A percentile compares a stretch with the other conserved stretches of the same genome.
Conservation (phyloP, 2,888 invertebrate species). For the Apodemia zela region DNA sequence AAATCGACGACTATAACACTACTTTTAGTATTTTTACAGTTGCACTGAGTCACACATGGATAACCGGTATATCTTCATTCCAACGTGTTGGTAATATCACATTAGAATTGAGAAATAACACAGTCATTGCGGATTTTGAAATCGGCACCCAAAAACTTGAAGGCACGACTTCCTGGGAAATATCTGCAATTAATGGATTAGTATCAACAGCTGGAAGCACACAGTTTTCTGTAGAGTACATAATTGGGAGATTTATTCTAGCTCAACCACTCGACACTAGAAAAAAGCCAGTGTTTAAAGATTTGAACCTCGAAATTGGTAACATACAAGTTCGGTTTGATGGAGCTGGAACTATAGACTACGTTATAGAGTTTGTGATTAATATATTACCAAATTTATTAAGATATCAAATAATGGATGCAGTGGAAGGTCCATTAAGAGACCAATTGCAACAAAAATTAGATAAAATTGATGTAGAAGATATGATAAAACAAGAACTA, state of each 20-base stretch:
- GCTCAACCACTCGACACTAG: conserved; percentile 90
- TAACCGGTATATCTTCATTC: conserved; percentile 89
- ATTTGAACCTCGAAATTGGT: conserved; percentile 89
- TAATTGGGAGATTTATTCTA: conserved; percentile 84
- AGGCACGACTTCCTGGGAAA: conserved; percentile 90
- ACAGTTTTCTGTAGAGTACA: conserved; percentile 89
- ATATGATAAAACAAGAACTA: conserved; percentile 84
- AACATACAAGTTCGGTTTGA: conserved; percentile 91
- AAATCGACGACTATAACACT: conserved; percentile 86
- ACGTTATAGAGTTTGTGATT: conserved; percentile 87
- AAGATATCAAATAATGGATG: conserved; percentile 93
- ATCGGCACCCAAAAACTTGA: conserved; percentile 89
- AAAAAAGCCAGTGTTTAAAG: conserved; percentile 84
- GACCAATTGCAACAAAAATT: conserved; percentile 87
- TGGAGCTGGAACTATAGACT: conserved; percentile 93
- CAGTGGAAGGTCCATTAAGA: conserved; percentile 88
- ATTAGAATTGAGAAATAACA: conserved; percentile 86
- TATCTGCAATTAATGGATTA: conserved; percentile 84
- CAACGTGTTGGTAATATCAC: conserved; percentile 90
- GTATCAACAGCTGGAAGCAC: conserved; percentile 86
- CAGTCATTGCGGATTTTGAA: conserved; percentile 83
- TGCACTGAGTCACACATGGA: conserved; percentile 86
- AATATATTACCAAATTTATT: conserved; percentile 92
- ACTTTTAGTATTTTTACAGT: conserved; percentile 86
- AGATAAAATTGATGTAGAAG: conserved; percentile 87